Percentiles rank a stretch among this genome's conserved stretches.
These are phyloP conservation scores for Eptatretus burgeri DNA, from an alignment of 2,113 vertebrate species.

Conservation along the genomic window DNA sequence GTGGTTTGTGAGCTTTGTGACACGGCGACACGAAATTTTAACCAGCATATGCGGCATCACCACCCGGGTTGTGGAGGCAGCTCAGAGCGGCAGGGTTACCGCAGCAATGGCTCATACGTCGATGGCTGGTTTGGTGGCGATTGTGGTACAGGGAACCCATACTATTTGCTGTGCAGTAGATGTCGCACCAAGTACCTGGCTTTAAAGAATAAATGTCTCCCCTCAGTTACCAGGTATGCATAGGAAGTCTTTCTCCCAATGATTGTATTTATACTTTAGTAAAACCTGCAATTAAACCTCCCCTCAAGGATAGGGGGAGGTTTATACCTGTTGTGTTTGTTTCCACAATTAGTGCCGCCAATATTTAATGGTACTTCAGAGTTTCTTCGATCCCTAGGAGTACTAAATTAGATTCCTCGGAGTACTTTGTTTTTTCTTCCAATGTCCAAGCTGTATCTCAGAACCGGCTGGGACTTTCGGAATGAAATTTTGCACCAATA, in stretches of 20 bases:
- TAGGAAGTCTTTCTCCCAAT: background rate
- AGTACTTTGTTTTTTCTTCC: no score
- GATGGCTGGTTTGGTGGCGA: conserved; percentile 95
- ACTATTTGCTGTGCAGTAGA: conserved; percentile 58
- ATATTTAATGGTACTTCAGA: no score
- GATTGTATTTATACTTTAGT: background rate
- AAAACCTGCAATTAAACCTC: background rate
- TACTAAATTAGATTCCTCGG: no score
- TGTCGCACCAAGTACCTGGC: conserved; percentile 75
- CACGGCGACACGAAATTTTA: conserved; percentile 64
- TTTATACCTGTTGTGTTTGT: no score
- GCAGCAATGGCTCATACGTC: conserved; percentile 85
- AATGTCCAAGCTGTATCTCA: no score
- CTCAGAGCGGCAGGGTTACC: conserved; percentile 77
- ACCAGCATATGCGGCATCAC: conserved; percentile 90
- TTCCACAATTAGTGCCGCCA: no score
- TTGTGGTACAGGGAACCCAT: conserved; percentile 82
- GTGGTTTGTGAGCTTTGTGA: conserved; percentile 80
- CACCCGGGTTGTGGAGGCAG: conserved; percentile 81
- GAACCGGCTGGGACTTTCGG: no score
- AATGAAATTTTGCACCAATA: no score
- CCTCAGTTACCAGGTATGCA: conserved; percentile 21
- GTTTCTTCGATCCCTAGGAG: no score
- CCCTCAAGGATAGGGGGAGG: no score
- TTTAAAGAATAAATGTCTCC: conserved; percentile 46